phyloP scores from a whole-genome alignment of 2,797 vertebrate species.

The Acipenser ruthenus region DNA sequence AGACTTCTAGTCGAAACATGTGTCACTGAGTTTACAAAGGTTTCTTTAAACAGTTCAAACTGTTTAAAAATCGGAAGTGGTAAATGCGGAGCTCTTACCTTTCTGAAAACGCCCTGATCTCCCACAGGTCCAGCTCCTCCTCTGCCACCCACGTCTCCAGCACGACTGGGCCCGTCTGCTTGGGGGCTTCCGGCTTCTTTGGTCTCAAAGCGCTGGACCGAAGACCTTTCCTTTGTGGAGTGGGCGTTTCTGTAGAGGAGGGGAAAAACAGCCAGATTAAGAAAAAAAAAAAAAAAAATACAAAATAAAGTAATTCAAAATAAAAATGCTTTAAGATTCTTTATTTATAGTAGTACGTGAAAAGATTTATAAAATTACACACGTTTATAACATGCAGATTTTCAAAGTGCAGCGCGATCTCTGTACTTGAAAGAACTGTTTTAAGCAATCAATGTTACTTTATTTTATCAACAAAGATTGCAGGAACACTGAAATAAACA shows the following conservation, averaged over 20 bases:
- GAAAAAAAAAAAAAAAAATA: constrained; percentile 23
- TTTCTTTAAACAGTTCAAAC: too few relatives aligned
- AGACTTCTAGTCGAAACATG: too few relatives aligned
- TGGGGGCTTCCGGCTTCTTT: constrained; percentile 89
- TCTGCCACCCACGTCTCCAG: constrained; percentile 95
- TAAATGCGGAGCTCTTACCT: constrained; percentile 56
- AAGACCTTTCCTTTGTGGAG: constrained; percentile 93
- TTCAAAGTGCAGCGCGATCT: too few relatives aligned
- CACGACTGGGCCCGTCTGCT: constrained; percentile 90
- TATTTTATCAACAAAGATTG: too few relatives aligned
- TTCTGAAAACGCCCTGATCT: constrained; percentile 96
- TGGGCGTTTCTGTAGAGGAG: constrained; percentile 77
- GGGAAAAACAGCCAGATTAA: constrained; percentile 1
- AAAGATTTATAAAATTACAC: too few relatives aligned
- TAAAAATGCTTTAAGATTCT: not conserved
- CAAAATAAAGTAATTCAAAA: not conserved
- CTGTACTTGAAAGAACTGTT: too few relatives aligned
- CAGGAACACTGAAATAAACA: too few relatives aligned
- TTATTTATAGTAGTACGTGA: too few relatives aligned
- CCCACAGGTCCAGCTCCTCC: constrained; percentile 94
- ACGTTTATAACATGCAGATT: too few relatives aligned
- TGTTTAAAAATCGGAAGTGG: too few relatives aligned
- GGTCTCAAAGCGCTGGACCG: constrained; percentile 93
- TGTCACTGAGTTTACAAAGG: too few relatives aligned
- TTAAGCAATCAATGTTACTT: too few relatives aligned